These are phyloP conservation scores for Drosophila monieri DNA, from an alignment of 2,888 invertebrate species.

Conservation along the genomic window DNA sequence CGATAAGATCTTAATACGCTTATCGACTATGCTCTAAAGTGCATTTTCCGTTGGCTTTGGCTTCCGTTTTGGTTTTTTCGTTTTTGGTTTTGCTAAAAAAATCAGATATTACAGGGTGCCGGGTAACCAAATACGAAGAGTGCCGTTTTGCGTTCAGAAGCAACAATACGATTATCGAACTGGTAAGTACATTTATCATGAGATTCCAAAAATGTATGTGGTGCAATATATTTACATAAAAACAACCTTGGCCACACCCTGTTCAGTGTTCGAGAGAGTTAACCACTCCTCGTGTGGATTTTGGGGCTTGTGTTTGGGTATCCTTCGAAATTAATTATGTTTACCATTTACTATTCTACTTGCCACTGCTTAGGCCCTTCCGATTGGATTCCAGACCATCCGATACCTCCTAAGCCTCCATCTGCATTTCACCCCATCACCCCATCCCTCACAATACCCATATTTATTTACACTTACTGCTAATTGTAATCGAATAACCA, in stretches of 20 bases:
- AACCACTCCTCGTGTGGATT: neutral
- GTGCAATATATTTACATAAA: slow-evolving; percentile 37
- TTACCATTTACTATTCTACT: neutral
- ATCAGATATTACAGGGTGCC: slow-evolving; percentile 60
- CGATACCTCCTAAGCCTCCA: neutral
- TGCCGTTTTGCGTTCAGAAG: slow-evolving; percentile 51
- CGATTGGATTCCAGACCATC: neutral
- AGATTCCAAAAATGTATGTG: slow-evolving; percentile 25
- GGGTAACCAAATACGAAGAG: slow-evolving; percentile 46
- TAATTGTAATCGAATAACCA: slow-evolving; percentile 36
- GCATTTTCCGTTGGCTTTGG: slow-evolving; percentile 50
- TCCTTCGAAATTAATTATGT: slow-evolving; percentile 9
- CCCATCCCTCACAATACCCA: neutral
- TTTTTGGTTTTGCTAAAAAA: slow-evolving; percentile 58
- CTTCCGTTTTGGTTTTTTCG: neutral
- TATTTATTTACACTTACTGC: slow-evolving; percentile 38
- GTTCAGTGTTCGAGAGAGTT: slow-evolving; percentile 4
- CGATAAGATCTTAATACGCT: slow-evolving; percentile 29
- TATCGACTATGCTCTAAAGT: slow-evolving; percentile 30
- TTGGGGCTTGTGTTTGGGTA: slow-evolving; percentile 8
- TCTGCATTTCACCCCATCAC: neutral
- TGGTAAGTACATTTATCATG: slow-evolving; percentile 28
- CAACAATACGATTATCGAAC: slow-evolving; percentile 49
- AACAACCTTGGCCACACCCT: slow-evolving; percentile 47
- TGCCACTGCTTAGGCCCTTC: neutral